These are phyloP conservation scores for Drosophila nigricruria DNA, from an alignment of 2,888 invertebrate genomes.

Conservation along the genomic window DNA sequence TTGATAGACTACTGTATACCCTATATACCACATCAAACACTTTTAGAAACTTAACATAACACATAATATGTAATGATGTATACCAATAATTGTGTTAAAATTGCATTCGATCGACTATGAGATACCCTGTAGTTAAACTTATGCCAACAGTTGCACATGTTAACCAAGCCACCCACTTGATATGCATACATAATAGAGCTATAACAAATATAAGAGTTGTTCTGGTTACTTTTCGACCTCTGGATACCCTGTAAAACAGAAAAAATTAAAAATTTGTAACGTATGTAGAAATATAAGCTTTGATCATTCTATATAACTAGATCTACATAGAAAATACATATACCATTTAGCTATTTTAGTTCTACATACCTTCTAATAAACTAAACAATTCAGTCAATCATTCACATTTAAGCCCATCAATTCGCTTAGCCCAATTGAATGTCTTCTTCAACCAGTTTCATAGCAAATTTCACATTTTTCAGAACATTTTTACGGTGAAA, in stretches of 20 bases:
- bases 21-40: background rate
- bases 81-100: background rate
- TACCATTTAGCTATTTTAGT: too few relatives aligned
- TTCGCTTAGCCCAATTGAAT: background rate
- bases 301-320: background rate
- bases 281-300: too few relatives aligned
- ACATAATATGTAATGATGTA: background rate
- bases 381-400: background rate
- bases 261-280: too few relatives aligned
- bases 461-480: background rate
- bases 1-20: background rate
- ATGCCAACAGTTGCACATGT: background rate
- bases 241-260: too few relatives aligned
- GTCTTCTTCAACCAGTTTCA: background rate
- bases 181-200: too few relatives aligned
- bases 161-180: too few relatives aligned
- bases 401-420: background rate
- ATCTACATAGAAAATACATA: background rate
- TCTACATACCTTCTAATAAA: background rate
- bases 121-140: background rate
- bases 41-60: background rate
- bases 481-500: background rate
- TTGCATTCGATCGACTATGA: background rate
- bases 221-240: too few relatives aligned
- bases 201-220: too few relatives aligned